Evolutionary conservation across 1,140 invertebrate genomes (phyloP).

Genomic region (Achroia grisella): DNA sequence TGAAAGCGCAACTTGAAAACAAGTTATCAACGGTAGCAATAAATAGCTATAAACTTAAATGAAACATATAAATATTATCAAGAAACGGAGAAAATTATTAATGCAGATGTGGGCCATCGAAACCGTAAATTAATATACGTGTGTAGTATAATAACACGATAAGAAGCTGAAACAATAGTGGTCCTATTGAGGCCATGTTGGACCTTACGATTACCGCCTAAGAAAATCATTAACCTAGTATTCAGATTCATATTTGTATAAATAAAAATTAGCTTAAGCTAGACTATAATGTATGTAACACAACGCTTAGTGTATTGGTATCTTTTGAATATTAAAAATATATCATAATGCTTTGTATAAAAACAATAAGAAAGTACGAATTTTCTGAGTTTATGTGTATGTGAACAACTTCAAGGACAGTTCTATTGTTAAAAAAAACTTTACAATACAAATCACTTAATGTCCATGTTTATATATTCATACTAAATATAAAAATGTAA

Average conservation of each 20-base stretch:
- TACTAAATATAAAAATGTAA: too few species aligned
- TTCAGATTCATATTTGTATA: constrained; percentile 9
- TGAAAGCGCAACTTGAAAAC: neutral
- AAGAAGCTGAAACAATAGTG: constrained; percentile 40
- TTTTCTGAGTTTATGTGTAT: too few species aligned
- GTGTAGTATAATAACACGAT: constrained; percentile 41
- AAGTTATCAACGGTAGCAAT: neutral
- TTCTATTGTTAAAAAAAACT: too few species aligned
- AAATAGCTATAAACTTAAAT: constrained; percentile 21
- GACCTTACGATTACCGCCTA: constrained; percentile 29
- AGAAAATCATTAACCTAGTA: constrained; percentile 52
- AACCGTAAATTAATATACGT: constrained; percentile 49
- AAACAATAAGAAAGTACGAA: too few species aligned
- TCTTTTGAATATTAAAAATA: too few species aligned
- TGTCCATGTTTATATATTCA: too few species aligned
- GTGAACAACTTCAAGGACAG: too few species aligned
- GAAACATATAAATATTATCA: constrained; percentile 23
- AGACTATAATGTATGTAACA: too few species aligned
- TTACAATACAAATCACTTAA: too few species aligned
- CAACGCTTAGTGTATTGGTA: too few species aligned
- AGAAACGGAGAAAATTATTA: constrained; percentile 32
- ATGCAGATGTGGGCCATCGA: constrained; percentile 37
- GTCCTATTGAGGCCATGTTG: constrained; percentile 33
- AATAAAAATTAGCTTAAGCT: too few species aligned
- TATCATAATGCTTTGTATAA: too few species aligned